These are phyloP conservation scores for Lates calcarifer DNA, from an alignment of 2,113 vertebrate species.

Conservation along the genomic window DNA sequence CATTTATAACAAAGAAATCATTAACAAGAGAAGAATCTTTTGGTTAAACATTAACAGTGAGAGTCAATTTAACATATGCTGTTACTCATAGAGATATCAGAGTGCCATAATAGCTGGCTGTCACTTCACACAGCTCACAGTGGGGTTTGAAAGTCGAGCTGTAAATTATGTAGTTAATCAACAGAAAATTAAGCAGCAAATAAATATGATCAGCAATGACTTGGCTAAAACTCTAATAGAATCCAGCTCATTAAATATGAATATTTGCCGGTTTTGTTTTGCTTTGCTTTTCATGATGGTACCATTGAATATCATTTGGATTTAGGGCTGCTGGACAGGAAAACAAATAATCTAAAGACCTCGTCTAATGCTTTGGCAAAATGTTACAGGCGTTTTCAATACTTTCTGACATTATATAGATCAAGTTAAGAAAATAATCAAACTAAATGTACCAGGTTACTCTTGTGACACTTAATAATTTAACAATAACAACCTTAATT, in stretches of 20 bases:
- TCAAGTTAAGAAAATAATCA: background rate
- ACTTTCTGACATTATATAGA: background rate
- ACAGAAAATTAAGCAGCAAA: background rate
- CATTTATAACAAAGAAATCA: constrained; percentile 29
- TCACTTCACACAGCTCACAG: background rate
- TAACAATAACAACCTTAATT: background rate
- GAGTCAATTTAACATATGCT: background rate
- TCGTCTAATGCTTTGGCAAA: background rate
- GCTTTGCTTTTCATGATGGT: background rate
- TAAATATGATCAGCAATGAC: background rate
- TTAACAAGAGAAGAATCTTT: constrained; percentile 12
- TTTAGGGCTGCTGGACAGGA: background rate
- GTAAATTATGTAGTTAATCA: background rate
- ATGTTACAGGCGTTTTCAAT: background rate
- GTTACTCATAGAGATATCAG: background rate
- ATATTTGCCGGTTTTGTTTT: background rate
- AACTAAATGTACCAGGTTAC: background rate
- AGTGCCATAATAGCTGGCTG: background rate
- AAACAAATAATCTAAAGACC: background rate
- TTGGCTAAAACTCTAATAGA: background rate
- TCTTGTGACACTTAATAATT: background rate
- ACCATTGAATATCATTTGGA: background rate
- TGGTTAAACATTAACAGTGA: constrained; percentile 46
- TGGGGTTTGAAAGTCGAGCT: background rate
- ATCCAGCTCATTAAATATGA: background rate